These are phyloP conservation scores for Beroe forskalii DNA, from an alignment of 37 sponge, comb jelly and placozoan genomes.

Conservation along the genomic window DNA sequence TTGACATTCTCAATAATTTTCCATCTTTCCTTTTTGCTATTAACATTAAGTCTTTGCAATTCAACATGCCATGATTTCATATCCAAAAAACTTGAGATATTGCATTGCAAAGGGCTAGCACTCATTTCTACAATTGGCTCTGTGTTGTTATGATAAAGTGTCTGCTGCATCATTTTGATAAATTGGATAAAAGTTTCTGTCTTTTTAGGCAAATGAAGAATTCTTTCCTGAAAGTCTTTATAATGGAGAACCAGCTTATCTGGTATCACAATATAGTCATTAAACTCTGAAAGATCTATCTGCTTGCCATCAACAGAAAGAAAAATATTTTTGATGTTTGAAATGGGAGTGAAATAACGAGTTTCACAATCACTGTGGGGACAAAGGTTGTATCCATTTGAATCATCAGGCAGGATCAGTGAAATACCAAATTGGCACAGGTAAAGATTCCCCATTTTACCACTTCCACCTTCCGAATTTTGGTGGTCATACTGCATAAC, in stretches of 20 bases:
- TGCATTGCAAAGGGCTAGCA: background rate
- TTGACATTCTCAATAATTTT: background rate
- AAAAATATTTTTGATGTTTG: background rate
- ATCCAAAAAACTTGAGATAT: slow-evolving; percentile 36
- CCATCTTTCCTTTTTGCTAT: background rate
- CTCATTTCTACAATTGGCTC: background rate
- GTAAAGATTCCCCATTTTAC: slow-evolving; percentile 35
- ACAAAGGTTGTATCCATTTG: background rate
- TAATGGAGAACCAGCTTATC: background rate
- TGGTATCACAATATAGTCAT: background rate
- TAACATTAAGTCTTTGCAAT: background rate
- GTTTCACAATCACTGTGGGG: background rate
- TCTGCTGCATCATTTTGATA: background rate
- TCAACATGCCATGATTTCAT: background rate
- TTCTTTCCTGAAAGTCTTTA: background rate
- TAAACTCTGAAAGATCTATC: background rate
- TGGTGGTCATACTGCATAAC: slow-evolving; percentile 9
- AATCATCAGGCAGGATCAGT: background rate
- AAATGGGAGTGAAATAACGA: background rate
- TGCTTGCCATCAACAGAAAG: slow-evolving; percentile 9
- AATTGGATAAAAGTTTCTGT: background rate
- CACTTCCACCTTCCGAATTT: slow-evolving; percentile 36
- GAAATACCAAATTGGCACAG: slow-evolving; percentile 42
- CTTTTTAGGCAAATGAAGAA: background rate
- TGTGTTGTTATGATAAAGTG: background rate